Evolutionary conservation across 2,113 vertebrate species (phyloP).

Genomic region (Dunckerocampus dactyliophorus): DNA sequence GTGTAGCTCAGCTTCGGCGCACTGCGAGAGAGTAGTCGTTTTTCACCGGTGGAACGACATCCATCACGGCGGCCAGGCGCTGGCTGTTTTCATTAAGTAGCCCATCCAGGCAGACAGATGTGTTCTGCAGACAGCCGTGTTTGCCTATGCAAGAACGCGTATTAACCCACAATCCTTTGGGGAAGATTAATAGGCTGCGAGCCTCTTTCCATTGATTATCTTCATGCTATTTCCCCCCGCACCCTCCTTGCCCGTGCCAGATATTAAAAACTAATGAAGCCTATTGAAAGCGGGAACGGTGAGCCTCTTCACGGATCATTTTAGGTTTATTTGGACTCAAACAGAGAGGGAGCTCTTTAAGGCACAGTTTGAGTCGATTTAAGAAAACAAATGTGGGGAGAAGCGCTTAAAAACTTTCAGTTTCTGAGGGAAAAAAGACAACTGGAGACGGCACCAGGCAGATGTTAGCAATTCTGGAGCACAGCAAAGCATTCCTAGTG

Average conservation of each 20-base stretch:
- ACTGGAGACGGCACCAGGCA: slow-evolving; percentile 63
- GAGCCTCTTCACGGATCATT: slow-evolving; percentile 76
- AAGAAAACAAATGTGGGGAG: slow-evolving; percentile 76
- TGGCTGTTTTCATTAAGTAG: slow-evolving; percentile 77
- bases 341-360: slow-evolving; percentile 75
- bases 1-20: slow-evolving; percentile 50
- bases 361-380: slow-evolving; percentile 76
- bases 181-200: slow-evolving; percentile 76
- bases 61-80: slow-evolving; percentile 65
- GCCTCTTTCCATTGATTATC: slow-evolving; percentile 78
- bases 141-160: slow-evolving; percentile 74
- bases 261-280: slow-evolving; percentile 83
- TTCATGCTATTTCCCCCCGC: slow-evolving; percentile 54
- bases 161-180: slow-evolving; percentile 75
- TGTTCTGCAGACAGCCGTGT: slow-evolving; percentile 67
- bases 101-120: slow-evolving; percentile 77
- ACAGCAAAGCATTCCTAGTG: slow-evolving; percentile 71
- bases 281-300: slow-evolving; percentile 67
- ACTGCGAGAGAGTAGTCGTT: slow-evolving; percentile 63
- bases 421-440: slow-evolving; percentile 37
- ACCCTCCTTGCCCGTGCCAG: slow-evolving; percentile 56
- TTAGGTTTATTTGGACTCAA: slow-evolving; percentile 76
- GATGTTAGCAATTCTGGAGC: slow-evolving; percentile 75
- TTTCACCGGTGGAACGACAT: slow-evolving; percentile 69
- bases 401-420: slow-evolving; percentile 42